A percentile compares a stretch with the other conserved stretches of the same genome.
Evolutionary conservation across 2,797 vertebrate genomes (phyloP).

Genomic region (Sarcophilus harrisii): DNA sequence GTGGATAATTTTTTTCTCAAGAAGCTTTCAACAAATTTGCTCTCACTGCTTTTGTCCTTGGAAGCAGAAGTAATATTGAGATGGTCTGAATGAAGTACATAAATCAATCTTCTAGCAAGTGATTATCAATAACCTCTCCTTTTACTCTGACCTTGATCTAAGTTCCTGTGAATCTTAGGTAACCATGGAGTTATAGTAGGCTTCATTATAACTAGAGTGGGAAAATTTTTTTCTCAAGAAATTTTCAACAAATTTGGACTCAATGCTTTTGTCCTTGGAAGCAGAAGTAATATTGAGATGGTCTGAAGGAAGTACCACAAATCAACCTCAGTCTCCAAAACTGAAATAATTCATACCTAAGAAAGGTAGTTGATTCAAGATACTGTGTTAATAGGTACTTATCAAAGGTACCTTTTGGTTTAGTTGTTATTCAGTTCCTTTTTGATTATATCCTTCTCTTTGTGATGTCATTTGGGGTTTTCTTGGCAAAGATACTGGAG

Average conservation of each 20-base stretch:
- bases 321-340: background rate
- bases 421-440: background rate
- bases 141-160: fast-evolving
- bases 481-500: background rate
- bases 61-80: background rate
- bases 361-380: background rate
- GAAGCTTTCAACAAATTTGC: conserved; percentile 10
- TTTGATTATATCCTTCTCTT: background rate
- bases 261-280: background rate
- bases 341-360: background rate
- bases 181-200: background rate
- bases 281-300: background rate
- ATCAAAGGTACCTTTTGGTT: background rate
- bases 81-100: background rate
- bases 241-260: conserved; percentile 13
- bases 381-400: background rate
- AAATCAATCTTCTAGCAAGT: background rate
- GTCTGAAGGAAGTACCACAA: conserved; percentile 18
- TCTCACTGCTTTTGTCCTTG: background rate
- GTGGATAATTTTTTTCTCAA: background rate
- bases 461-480: background rate
- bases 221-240: background rate
- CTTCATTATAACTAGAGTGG: background rate
- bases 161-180: background rate
- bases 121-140: fast-evolving